A percentile compares a stretch with the other conserved stretches of the same genome.
Conservation (phyloP, 2,797 vertebrate genomes). For the Steatocranus sp. region DNA sequence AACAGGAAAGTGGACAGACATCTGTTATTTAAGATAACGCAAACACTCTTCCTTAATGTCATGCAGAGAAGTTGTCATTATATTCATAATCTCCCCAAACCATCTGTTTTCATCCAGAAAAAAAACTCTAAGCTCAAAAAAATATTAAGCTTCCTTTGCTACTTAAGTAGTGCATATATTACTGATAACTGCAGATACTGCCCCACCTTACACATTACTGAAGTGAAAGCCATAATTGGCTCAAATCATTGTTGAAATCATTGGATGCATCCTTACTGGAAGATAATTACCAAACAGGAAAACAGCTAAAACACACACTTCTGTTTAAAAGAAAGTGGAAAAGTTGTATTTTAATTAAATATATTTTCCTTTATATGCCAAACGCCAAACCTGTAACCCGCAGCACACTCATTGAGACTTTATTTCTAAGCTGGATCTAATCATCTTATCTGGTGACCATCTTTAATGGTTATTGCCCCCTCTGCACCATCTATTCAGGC, state of each 20-base stretch:
- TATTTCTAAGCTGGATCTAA: not conserved
- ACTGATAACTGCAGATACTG: not conserved
- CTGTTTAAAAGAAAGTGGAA: not conserved
- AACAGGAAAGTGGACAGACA: not conserved
- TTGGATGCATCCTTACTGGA: not conserved
- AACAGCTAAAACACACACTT: not conserved
- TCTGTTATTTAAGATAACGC: not conserved
- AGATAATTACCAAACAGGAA: not conserved
- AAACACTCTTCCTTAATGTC: not conserved
- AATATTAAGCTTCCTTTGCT: not conserved
- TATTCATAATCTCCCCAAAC: not conserved
- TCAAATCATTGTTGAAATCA: not conserved
- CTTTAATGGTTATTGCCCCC: not conserved
- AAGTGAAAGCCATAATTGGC: not conserved
- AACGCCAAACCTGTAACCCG: not conserved
- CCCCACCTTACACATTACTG: not conserved
- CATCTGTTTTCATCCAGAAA: not conserved
- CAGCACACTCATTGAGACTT: not conserved
- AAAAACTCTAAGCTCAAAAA: fast-evolving
- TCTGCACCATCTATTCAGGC: not conserved
- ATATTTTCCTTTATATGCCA: not conserved
- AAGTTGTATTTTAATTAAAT: not conserved
- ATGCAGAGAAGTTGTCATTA: not conserved
- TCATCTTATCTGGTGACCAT: not conserved
- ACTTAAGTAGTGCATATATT: not conserved